These are phyloP conservation scores for Deladenus siricidicola DNA, from an alignment of 2,888 invertebrate species.

Conservation along the genomic window DNA sequence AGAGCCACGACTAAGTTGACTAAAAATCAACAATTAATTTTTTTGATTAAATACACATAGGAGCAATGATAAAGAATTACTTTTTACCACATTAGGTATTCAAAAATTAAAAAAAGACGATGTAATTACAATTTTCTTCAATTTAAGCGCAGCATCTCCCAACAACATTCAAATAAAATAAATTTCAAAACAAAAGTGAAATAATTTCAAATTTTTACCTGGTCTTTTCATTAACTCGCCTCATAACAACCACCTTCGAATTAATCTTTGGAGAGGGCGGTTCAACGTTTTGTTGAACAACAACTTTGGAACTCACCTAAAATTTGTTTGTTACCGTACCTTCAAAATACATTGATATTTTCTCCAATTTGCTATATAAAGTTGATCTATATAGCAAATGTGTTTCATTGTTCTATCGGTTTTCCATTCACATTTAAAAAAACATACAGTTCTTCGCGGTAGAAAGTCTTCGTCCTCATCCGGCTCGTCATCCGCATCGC, in stretches of 20 bases:
- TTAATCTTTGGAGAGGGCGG: background rate
- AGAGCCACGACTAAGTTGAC: background rate
- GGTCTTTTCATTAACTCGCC: background rate
- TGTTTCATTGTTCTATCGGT: too few relatives aligned
- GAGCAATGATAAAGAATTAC: background rate
- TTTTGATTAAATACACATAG: background rate
- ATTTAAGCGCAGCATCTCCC: too few relatives aligned
- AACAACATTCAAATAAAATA: background rate
- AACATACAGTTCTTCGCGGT: too few relatives aligned
- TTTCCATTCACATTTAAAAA: too few relatives aligned
- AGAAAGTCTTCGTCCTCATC: too few relatives aligned
- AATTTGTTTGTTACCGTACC: too few relatives aligned
- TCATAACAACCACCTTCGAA: slow-evolving; percentile 8
- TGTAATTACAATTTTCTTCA: background rate
- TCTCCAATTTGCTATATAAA: too few relatives aligned
- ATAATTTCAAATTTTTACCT: background rate
- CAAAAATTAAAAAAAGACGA: too few relatives aligned
- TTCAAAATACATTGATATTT: too few relatives aligned
- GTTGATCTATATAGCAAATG: too few relatives aligned
- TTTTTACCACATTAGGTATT: background rate
- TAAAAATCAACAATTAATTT: too few relatives aligned
- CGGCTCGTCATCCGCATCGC: too few relatives aligned
- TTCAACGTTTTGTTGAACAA: background rate
- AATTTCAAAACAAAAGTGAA: background rate
- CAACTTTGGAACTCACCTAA: background rate